Evolutionary conservation across 2,888 invertebrate genomes (phyloP), one percentile per base, ranked within the genome.

Genomic region (Polymixis lichenea): DNA sequence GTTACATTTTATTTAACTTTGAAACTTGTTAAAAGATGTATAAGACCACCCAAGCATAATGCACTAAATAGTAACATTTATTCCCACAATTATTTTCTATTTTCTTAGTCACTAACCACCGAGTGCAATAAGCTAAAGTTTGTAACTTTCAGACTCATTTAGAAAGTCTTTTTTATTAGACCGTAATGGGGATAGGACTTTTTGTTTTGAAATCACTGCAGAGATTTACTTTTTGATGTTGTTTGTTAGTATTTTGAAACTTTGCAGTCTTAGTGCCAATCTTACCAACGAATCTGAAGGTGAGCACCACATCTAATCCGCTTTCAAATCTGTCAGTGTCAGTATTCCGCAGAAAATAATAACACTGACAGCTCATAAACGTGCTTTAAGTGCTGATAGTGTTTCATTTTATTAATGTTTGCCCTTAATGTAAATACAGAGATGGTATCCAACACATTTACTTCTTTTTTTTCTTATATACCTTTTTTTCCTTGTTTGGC

Each of bases 1-100:
- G 89, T 93, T 86, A 92, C 88, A 92, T 92, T 93, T 93, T 92
- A 92, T 92, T 90, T 80, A 89, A 91, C 87, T 92, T 92, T 85
- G 84, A 86, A 92, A 93, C 91, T 92, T 89, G 90, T 89, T 89
- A 87, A 81, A 86, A 87, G 89, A 90, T 86, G 90, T 91, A 90
- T 90, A 89, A 87, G 90, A 88, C 85, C 86, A 82, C 80, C 81
- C 80, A 76, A 81, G 76, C 82, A 86, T 86, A 87, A 75, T 70
- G 75, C 72, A 85, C 87, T 89, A 84, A 86, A 82, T 78, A 87
- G 87, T 90, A 80, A 89, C 86, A 86, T 88, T 89, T 86, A 87
- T 87, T 80, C 78, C 74, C 77, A 75, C 77, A 87, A 86, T 86
- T 89, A 90, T 89, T 89, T 91, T 90, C 89, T 87, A 89, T 90